Conservation (phyloP, 2,888 invertebrate species). For the Tenthredo notha region DNA sequence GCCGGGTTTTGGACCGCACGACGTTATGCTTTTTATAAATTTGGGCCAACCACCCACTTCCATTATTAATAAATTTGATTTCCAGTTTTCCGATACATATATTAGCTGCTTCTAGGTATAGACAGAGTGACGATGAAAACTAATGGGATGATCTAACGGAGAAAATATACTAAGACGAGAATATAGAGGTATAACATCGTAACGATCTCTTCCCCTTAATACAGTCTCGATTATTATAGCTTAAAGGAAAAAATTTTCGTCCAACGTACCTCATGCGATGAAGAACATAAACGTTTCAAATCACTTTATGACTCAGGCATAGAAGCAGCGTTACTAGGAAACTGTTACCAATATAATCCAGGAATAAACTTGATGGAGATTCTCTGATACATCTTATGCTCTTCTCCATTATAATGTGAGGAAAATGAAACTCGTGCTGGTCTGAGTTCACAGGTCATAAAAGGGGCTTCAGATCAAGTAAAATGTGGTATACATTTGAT, state of each 20-base stretch:
- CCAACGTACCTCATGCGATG: neutral
- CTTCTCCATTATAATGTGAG: neutral
- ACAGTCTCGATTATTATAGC: neutral
- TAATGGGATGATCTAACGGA: neutral
- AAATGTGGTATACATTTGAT: neutral
- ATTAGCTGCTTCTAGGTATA: neutral
- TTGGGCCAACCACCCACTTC: neutral
- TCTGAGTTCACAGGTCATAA: neutral
- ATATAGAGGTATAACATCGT: neutral
- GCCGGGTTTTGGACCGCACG: neutral
- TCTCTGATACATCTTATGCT: neutral
- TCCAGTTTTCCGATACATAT: neutral
- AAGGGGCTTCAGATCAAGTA: neutral
- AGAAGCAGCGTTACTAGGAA: neutral
- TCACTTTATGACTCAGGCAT: neutral
- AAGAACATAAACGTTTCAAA: neutral
- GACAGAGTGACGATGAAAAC: neutral
- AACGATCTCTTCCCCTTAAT: neutral
- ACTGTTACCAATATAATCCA: constrained; percentile 16
- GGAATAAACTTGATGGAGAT: neutral
- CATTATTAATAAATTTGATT: constrained; percentile 4
- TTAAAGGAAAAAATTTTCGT: neutral
- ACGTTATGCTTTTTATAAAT: neutral
- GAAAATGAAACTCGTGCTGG: neutral
- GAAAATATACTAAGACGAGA: neutral